Base-by-base conservation (phyloP, 2,113 vertebrate genomes). In the Mesitornis unicolor region DNA sequence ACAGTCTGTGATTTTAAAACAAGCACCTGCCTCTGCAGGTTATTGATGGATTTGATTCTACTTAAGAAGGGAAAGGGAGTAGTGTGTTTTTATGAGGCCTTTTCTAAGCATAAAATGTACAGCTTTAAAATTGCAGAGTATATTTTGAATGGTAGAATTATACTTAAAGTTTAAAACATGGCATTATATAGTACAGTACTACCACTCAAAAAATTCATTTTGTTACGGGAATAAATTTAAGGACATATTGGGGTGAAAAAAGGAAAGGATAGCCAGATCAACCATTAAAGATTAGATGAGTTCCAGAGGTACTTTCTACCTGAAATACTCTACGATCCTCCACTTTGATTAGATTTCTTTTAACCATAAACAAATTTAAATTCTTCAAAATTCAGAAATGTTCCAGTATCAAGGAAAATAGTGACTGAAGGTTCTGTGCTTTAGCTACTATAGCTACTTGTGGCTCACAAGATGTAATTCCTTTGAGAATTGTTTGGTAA, bases 181-280 rank as follows among this genome's bases (percentile, higher is more conserved):
- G 5, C 2, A 26, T 63, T 56, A 14, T 20, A 16, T 28, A n/a
- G 24, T 56, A 35, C 7, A 25, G 21, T 65, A 61, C 8, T 91
- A 10, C 5, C 4, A 31, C 19, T 6, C 28, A 69, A 61, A 13
- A 50, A 56, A 51, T 43, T 4, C 3, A 29, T 13, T 26, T 70
- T 43, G 6, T 1, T 48, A 4, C 70, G 18, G 35, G 70, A 79
- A 83, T 16, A 54, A n/a, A 59, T 71, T 67, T 31, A 28, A 31
- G 6, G 24, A 60, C 8, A 19, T 38, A 47, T 1, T 61, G n/a
- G 6, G 1, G 3, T 53, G 24, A 40, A 71, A 56, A 70, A n/a
- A 6, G 47, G 2, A 7, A 67, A 5, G 9, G 11, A 10, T 14
- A 61, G 7, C 5, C 13, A 75, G 13, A 48, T 57, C 0, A 0